Conservation (phyloP, 1,140 invertebrate genomes). For the Tetraneura akinire region DNA sequence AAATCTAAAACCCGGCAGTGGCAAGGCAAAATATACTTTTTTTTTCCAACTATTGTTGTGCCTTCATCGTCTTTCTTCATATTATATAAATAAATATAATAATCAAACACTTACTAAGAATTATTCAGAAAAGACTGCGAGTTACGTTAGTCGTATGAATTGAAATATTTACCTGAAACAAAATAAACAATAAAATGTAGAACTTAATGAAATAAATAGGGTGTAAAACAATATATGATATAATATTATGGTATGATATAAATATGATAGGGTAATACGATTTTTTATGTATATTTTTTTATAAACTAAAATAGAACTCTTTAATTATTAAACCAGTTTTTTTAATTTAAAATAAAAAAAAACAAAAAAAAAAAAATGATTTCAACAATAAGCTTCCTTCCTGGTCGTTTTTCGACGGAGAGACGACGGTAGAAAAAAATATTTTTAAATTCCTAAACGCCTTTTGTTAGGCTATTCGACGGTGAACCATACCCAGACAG, state of each 20-base stretch:
- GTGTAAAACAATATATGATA: conserved; percentile 36
- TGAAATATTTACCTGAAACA: conserved; percentile 47
- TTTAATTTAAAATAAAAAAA: no score
- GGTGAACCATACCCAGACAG: conserved; percentile 21
- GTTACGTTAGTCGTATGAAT: background rate
- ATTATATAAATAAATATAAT: background rate
- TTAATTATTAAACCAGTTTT: conserved; percentile 32
- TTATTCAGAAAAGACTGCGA: background rate
- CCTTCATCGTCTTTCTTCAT: no score
- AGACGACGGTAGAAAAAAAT: conserved; percentile 14
- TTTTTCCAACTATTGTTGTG: no score
- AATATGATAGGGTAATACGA: background rate
- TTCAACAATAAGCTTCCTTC: conserved; percentile 34
- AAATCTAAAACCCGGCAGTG: no score
- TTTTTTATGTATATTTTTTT: background rate
- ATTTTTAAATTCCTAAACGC: conserved; percentile 37
- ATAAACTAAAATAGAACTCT: background rate
- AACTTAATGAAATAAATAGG: conserved; percentile 8
- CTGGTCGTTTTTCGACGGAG: background rate
- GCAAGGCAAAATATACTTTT: no score
- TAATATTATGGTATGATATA: no score
- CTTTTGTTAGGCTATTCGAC: conserved; percentile 36
- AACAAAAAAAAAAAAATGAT: conserved; percentile 24
- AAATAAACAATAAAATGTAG: conserved; percentile 13
- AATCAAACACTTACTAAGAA: conserved; percentile 16